Evolutionary conservation across 35 echinoderm and acorn worm genomes (phyloP).

Genomic region (Patiria miniata): DNA sequence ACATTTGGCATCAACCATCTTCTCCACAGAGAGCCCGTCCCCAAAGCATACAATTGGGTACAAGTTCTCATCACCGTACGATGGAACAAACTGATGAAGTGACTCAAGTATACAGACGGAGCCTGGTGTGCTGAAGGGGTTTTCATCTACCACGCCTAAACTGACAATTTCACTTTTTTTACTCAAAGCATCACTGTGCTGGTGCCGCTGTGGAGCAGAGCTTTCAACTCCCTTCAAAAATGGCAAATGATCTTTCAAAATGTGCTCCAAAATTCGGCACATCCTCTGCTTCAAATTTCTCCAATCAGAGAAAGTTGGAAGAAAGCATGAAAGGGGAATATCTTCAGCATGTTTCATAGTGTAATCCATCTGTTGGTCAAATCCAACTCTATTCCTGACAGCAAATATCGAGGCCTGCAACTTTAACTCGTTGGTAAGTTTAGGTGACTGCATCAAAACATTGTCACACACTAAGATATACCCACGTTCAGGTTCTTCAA

Average conservation of each 20-base stretch:
- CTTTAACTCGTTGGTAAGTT: no score
- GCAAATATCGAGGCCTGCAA: no score
- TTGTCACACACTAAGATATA: no score
- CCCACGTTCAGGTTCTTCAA: no score
- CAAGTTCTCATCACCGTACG: neutral
- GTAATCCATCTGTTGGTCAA: no score
- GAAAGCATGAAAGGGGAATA: neutral
- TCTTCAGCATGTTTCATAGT: neutral
- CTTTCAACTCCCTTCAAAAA: neutral
- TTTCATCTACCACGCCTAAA: neutral
- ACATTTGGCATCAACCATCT: neutral
- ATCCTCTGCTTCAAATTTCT: neutral
- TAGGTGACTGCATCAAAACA: no score
- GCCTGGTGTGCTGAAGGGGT: neutral
- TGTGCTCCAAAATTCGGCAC: neutral
- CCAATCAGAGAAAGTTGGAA: neutral
- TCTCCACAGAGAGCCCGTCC: neutral
- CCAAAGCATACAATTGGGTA: neutral
- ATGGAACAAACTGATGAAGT: neutral
- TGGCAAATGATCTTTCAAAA: no score
- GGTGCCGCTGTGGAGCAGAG: neutral
- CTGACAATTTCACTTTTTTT: constrained; percentile 1
- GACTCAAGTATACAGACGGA: neutral
- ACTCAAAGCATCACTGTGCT: neutral
- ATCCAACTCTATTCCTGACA: neutral